Conservation (phyloP, 2,797 vertebrate species). For the Hybognathus amarus region DNA sequence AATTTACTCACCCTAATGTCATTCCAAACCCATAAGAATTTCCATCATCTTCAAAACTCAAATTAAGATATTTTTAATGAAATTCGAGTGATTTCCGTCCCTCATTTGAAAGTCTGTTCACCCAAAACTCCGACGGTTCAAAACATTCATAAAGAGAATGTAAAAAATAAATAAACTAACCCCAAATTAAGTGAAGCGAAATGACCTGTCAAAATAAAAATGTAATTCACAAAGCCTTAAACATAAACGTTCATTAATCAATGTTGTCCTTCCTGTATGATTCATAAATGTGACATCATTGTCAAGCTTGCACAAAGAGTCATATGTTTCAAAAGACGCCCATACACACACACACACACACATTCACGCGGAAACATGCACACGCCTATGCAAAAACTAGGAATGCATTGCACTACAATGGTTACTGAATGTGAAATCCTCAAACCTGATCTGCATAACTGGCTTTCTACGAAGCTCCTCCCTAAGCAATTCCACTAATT, state of each 20-base stretch:
- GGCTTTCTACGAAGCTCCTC: conserved; percentile 27
- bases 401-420: not conserved
- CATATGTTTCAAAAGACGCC: not conserved
- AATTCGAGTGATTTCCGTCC: not conserved
- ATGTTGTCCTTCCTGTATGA: not conserved
- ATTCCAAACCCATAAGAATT: not conserved
- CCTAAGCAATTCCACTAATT: conserved; percentile 32
- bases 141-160: not conserved
- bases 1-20: not conserved
- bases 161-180: not conserved
- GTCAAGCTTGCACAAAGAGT: not conserved
- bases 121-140: not conserved
- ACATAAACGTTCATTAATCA: not conserved
- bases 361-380: not conserved
- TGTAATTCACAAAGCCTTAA: not conserved
- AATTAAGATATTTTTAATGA: not conserved
- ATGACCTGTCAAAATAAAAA: not conserved
- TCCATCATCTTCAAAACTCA: not conserved
- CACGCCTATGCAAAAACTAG: conserved; percentile 7
- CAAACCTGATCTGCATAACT: conserved; percentile 12
- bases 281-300: conserved; percentile 17
- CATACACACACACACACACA: not conserved
- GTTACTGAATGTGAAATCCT: not conserved
- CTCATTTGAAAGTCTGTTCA: not conserved
- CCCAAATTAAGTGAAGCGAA: not conserved